Conservation (phyloP, 2,113 vertebrate genomes). For the Camelus dromedarius region DNA sequence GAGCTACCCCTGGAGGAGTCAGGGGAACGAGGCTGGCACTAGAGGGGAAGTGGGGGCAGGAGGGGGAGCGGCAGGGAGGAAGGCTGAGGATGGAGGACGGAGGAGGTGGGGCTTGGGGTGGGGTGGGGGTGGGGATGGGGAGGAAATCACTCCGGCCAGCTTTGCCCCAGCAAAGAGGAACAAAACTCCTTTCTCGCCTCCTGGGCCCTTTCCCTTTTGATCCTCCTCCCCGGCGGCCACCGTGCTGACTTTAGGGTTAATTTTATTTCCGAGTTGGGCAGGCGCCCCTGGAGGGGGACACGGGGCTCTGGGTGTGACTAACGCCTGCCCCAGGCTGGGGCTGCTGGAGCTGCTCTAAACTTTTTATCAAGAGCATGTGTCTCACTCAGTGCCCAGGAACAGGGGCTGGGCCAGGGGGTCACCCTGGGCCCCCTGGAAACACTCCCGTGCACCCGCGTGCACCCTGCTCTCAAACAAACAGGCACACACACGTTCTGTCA, state of each 20-base stretch:
- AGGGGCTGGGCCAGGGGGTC: constrained; percentile 89
- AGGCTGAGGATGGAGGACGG: too few species aligned
- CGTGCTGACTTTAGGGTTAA: constrained; percentile 74
- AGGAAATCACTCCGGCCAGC: not conserved
- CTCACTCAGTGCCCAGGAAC: constrained; percentile 81
- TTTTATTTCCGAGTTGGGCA: constrained; percentile 79
- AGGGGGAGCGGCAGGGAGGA: not conserved
- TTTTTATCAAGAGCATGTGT: constrained; percentile 98
- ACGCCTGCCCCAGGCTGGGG: constrained; percentile 86
- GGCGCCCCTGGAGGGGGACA: constrained; percentile 67
- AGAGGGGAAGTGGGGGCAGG: not conserved
- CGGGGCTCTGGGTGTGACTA: constrained; percentile 91
- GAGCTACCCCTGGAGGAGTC: not conserved
- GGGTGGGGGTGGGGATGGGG: too few species aligned
- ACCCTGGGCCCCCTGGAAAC: constrained; percentile 77
- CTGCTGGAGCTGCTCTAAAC: constrained; percentile 84
- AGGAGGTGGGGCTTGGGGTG: too few species aligned
- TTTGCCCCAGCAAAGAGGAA: constrained; percentile 59
- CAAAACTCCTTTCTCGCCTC: constrained; percentile 79
- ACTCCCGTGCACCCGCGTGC: fast-evolving
- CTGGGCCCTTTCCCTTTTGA: constrained; percentile 74
- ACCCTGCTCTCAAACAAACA: not conserved
- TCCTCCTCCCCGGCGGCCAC: constrained; percentile 42
- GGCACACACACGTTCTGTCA: not conserved
- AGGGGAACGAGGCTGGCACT: not conserved